Evolutionary conservation across 2,113 vertebrate genomes (phyloP).

Genomic region (Onychostruthus taczanowskii): DNA sequence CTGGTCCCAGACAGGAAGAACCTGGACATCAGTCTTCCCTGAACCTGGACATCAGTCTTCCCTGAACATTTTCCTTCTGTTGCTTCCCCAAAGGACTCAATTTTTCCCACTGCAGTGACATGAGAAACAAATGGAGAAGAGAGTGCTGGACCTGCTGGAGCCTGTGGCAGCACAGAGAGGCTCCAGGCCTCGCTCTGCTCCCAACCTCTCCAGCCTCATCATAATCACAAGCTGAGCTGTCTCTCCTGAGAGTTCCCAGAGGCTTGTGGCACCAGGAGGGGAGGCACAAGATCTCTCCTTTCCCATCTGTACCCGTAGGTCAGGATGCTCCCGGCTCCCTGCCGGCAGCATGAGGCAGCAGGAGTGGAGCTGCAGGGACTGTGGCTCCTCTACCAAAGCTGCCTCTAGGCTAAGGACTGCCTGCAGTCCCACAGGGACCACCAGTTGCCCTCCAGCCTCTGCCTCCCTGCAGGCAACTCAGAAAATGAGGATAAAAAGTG

Average conservation of each 20-base stretch:
- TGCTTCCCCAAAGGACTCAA: neutral
- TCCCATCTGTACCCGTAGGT: neutral
- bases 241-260: neutral
- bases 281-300: neutral
- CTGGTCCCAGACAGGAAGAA: neutral
- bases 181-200: neutral
- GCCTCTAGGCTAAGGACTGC: rapidly evolving
- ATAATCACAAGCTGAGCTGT: neutral
- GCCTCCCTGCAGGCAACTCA: neutral
- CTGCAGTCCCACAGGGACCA: neutral
- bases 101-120: neutral
- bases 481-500: neutral
- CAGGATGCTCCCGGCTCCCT: neutral
- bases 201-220: neutral
- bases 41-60: neutral
- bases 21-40: neutral
- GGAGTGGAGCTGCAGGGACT: neutral
- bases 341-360: rapidly evolving
- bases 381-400: neutral
- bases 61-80: neutral
- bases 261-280: neutral
- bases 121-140: neutral
- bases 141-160: neutral
- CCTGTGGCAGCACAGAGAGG: neutral
- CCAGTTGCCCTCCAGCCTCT: neutral